A percentile compares a stretch with the other conserved stretches of the same genome.
These are phyloP conservation scores for Teleogryllus oceanicus DNA, from an alignment of 2,888 invertebrate genomes.

Conservation along the genomic window DNA sequence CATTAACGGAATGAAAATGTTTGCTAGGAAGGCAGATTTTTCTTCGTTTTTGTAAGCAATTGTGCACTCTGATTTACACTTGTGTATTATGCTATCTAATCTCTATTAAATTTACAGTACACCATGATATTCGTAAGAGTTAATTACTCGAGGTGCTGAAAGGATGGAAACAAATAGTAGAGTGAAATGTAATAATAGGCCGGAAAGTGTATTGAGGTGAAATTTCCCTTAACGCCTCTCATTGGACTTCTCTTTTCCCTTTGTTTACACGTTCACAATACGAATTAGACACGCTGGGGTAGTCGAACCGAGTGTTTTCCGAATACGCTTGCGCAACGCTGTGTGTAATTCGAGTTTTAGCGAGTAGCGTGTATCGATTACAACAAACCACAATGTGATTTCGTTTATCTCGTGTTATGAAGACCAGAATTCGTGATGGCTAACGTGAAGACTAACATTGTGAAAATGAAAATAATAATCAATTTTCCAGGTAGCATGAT, in stretches of 20 bases:
- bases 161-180: no score
- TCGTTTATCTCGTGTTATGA: conserved; percentile 9
- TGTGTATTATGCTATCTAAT: no score
- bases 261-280: not conserved
- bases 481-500: no score
- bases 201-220: not conserved
- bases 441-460: not conserved
- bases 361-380: not conserved
- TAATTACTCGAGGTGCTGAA: no score
- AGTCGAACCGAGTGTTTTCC: not conserved
- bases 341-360: not conserved
- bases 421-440: not conserved
- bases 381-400: not conserved
- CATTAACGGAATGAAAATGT: no score
- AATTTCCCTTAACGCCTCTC: not conserved
- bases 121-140: no score
- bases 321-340: not conserved
- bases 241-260: not conserved
- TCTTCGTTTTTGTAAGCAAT: no score
- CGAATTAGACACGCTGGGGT: not conserved
- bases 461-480: not conserved
- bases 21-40: no score
- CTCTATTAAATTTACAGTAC: no score
- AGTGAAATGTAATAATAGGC: not conserved
- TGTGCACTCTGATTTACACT: no score